Conservation (phyloP, 2,888 invertebrate species). For the Sinentomon sp. region DNA sequence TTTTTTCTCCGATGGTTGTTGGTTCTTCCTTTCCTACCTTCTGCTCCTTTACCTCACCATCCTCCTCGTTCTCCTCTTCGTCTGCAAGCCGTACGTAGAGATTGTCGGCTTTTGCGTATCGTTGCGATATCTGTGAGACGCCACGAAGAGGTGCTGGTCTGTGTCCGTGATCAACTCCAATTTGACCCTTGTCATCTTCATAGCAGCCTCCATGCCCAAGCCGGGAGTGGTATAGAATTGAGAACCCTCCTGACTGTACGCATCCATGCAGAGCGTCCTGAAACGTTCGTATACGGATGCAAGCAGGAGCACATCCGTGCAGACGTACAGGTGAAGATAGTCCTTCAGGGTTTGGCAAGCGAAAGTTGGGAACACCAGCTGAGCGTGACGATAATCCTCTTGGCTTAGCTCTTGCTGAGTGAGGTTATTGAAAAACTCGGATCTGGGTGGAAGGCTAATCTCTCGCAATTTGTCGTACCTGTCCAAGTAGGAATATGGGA, state of each 20-base stretch:
- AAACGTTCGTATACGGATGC: constrained; percentile 19
- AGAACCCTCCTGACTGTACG: constrained; percentile 16
- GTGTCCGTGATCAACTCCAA: constrained; percentile 16
- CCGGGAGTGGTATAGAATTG: constrained; percentile 16
- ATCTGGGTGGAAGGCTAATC: no score
- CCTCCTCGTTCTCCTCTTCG: no score
- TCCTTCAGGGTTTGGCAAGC: constrained; percentile 13
- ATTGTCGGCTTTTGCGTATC: constrained; percentile 8
- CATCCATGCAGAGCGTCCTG: constrained; percentile 13
- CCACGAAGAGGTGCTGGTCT: constrained; percentile 17
- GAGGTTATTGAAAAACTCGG: no score
- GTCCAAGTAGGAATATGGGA: no score
- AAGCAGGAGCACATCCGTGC: constrained; percentile 17
- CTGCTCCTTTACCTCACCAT: no score
- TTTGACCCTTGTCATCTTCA: constrained; percentile 15
- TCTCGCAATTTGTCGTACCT: no score
- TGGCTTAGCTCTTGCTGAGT: no score
- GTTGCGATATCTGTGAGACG: constrained; percentile 13
- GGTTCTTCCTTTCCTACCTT: no score
- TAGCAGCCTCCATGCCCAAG: constrained; percentile 17
- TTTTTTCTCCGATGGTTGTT: constrained; percentile 5
- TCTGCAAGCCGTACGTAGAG: no score
- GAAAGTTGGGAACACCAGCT: no score
- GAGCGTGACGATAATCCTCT: no score
- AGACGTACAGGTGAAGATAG: constrained; percentile 15